A percentile compares a stretch with the other conserved stretches of the same genome.
These are phyloP conservation scores for Epinephelus lanceolatus DNA, from an alignment of 2,113 vertebrate genomes.

Conservation along the genomic window DNA sequence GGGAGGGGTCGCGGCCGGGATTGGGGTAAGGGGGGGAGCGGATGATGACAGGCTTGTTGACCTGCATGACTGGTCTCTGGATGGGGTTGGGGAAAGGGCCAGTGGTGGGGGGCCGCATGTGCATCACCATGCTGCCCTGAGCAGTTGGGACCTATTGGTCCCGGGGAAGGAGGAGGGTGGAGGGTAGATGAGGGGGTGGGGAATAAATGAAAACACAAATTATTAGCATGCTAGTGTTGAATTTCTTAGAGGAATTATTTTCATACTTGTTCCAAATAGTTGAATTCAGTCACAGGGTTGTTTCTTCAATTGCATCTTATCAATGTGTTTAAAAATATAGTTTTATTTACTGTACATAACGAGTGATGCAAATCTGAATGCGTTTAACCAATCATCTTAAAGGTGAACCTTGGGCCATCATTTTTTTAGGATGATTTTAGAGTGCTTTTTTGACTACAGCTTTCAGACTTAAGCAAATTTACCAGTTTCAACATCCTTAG, in stretches of 20 bases:
- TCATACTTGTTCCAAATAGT: conserved; percentile 7
- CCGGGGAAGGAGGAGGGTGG: not conserved
- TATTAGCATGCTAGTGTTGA: conserved; percentile 22
- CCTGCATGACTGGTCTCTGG: conserved; percentile 88
- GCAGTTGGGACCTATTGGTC: conserved; percentile 78
- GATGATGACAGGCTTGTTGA: conserved; percentile 87
- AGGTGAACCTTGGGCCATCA: not conserved
- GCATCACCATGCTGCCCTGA: conserved; percentile 88
- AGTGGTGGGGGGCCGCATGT: conserved; percentile 86
- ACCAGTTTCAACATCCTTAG: not conserved
- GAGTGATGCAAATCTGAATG: too few species aligned
- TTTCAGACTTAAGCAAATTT: not conserved
- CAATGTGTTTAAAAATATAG: not conserved
- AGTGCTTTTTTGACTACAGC: not conserved
- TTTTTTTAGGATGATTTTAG: not conserved
- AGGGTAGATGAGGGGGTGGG: not conserved
- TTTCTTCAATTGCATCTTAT: not conserved
- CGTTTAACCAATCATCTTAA: not conserved
- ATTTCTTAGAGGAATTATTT: not conserved
- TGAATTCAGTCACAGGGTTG: not conserved
- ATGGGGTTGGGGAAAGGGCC: conserved; percentile 88
- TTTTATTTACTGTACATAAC: not conserved
- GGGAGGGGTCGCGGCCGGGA: conserved; percentile 79
- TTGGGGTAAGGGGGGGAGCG: conserved; percentile 84
- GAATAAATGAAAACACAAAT: conserved; percentile 37